Conservation (phyloP, 2,113 vertebrate species). For the Progne subis region DNA sequence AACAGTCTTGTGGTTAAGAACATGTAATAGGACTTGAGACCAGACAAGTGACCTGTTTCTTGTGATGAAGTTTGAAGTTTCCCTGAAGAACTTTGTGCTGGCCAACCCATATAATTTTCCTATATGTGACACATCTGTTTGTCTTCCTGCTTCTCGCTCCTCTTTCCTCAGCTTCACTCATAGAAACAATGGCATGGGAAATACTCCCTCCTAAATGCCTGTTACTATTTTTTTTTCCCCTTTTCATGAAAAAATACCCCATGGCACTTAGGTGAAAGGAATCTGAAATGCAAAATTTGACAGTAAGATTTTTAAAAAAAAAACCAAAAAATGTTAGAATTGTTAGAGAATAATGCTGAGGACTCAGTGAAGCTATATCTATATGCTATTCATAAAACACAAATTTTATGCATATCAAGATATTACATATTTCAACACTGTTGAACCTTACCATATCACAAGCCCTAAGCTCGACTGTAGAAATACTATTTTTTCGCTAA, state of each 20-base stretch:
- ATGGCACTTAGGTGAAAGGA: not conserved
- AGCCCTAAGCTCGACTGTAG: not conserved
- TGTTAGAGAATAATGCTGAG: not conserved
- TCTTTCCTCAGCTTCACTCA: not conserved
- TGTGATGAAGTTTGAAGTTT: not conserved
- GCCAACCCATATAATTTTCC: not conserved
- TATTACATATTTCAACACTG: not conserved
- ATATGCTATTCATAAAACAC: not conserved
- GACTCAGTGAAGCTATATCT: not conserved
- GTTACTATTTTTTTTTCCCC: accelerated
- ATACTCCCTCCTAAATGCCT: not conserved
- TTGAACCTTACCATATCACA: not conserved
- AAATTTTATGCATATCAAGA: not conserved
- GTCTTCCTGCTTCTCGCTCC: not conserved
- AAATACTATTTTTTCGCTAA: not conserved
- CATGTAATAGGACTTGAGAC: not conserved
- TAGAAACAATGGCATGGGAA: not conserved
- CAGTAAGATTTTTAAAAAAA: not conserved
- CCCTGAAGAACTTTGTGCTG: not conserved
- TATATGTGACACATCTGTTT: not conserved
- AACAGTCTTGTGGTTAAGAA: not conserved
- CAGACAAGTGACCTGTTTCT: not conserved
- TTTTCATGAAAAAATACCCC: not conserved
- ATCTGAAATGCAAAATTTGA: not conserved
- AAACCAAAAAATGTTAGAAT: not conserved